A percentile compares a stretch with the other conserved stretches of the same genome.
Conservation (phyloP, 2,113 vertebrate species). For the Ciconia stormi region DNA sequence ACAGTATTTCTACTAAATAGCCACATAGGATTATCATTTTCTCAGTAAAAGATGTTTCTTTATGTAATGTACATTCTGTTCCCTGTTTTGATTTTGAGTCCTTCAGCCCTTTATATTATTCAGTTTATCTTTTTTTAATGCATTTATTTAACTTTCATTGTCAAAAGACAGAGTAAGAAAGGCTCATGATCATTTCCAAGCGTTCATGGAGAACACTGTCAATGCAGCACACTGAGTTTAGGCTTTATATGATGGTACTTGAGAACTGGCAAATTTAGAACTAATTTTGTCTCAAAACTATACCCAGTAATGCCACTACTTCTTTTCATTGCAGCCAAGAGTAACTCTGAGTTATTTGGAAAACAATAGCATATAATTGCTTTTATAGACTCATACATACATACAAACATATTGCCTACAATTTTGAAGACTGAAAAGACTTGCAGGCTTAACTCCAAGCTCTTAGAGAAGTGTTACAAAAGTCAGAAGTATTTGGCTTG, state of each 20-base stretch:
- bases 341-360: neutral
- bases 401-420: neutral
- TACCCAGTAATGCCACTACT: neutral
- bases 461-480: neutral
- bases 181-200: neutral
- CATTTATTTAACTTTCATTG: neutral
- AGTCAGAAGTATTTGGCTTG: neutral
- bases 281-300: neutral
- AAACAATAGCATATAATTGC: neutral
- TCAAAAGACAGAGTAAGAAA: neutral
- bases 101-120: neutral
- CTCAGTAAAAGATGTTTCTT: neutral
- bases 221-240: neutral
- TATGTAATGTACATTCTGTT: neutral
- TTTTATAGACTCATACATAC: neutral
- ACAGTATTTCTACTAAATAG: neutral
- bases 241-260: neutral
- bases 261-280: slow-evolving; percentile 4
- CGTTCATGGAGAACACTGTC: neutral
- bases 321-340: neutral
- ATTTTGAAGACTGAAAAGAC: neutral
- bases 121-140: neutral
- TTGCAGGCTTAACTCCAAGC: neutral
- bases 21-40: neutral
- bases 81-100: neutral